Evolutionary conservation across 2,113 vertebrate genomes (phyloP).

Genomic region (Delphinapterus leucas): DNA sequence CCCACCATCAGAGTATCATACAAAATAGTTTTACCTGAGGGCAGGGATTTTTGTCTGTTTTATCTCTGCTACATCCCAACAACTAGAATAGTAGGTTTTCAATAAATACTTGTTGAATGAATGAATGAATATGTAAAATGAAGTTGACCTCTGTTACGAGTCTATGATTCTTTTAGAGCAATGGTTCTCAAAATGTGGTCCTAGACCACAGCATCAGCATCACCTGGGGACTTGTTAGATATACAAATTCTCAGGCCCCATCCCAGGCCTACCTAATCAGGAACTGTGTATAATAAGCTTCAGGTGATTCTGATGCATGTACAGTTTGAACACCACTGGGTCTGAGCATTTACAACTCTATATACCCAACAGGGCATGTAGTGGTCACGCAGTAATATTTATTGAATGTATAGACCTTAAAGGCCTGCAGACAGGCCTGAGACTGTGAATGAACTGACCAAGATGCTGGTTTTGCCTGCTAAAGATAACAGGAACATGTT

Average conservation of each 20-base stretch:
- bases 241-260: not conserved
- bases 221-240: not conserved
- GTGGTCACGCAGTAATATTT: not conserved
- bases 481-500: not conserved
- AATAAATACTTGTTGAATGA: not conserved
- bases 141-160: not conserved
- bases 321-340: not conserved
- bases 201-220: not conserved
- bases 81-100: not conserved
- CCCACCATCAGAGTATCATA: not conserved
- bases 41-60: not conserved
- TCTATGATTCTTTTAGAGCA: not conserved
- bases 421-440: not conserved
- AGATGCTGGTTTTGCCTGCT: not conserved
- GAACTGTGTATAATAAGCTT: not conserved
- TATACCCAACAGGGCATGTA: not conserved
- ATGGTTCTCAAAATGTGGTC: not conserved
- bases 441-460: not conserved
- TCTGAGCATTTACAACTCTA: not conserved
- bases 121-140: not conserved
- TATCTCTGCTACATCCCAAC: not conserved
- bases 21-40: too few relatives aligned
- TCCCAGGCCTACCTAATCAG: not conserved
- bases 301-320: not conserved
- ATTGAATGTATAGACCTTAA: not conserved